phyloP scores from a whole-genome alignment of 1,140 invertebrate genomes.

The Lasaia peninsularis region DNA sequence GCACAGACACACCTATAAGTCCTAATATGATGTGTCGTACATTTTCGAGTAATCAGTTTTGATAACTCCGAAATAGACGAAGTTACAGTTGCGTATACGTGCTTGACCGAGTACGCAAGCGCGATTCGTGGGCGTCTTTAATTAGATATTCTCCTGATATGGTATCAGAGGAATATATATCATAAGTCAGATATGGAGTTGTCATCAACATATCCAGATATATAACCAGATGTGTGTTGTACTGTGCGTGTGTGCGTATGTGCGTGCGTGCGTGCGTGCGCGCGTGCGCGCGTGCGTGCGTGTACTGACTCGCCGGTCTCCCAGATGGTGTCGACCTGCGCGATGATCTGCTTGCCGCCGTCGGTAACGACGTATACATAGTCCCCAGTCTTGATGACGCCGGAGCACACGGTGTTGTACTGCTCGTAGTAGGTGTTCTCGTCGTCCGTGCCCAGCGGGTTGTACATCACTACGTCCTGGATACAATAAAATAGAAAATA shows the following conservation, averaged over 20 bases:
- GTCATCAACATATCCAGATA: too few species aligned
- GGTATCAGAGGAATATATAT: too few species aligned
- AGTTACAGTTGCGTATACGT: too few species aligned
- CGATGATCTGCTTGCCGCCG: conserved; percentile 90
- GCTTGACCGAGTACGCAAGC: too few species aligned
- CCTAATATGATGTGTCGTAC: too few species aligned
- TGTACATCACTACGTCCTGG: conserved; percentile 85
- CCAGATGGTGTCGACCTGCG: conserved; percentile 97
- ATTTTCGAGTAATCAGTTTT: too few species aligned
- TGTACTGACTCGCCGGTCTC: conserved; percentile 87
- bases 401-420: conserved; percentile 89
- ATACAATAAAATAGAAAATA: too few species aligned
- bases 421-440: conserved; percentile 95
- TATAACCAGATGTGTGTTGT: not conserved
- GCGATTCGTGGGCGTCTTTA: too few species aligned
- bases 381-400: conserved; percentile 93
- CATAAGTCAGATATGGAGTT: too few species aligned
- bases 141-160: too few species aligned
- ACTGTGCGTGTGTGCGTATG: not conserved
- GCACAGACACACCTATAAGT: too few species aligned
- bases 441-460: conserved; percentile 80
- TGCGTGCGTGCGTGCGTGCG: not conserved
- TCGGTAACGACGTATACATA: conserved; percentile 95
- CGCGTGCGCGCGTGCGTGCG: not conserved
- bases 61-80: too few species aligned